Evolutionary conservation across 2,888 invertebrate species (phyloP).

Genomic region (Zele albiditarsus): DNA sequence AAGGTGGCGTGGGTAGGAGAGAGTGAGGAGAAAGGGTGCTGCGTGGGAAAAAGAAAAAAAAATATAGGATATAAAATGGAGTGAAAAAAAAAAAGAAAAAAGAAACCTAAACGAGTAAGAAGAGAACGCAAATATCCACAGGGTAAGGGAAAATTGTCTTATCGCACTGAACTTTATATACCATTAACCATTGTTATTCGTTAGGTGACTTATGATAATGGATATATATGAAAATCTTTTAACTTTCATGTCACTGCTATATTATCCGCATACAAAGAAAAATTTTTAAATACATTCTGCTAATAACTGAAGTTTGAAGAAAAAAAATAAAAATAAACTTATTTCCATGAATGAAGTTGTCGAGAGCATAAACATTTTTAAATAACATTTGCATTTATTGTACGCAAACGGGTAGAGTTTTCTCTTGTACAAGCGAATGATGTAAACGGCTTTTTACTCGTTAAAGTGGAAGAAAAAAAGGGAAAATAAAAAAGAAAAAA

Average conservation of each 20-base stretch:
- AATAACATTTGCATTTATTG: slow-evolving; percentile 11
- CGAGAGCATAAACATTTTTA: background rate
- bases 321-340: background rate
- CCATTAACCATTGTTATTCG: slow-evolving; percentile 22
- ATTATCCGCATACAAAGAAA: background rate
- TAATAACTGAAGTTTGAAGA: background rate
- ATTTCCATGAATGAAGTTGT: background rate
- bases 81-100: background rate
- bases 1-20: slow-evolving; percentile 22
- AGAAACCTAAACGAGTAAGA: background rate
- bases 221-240: slow-evolving; percentile 5
- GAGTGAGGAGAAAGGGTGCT: background rate
- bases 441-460: slow-evolving; percentile 26
- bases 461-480: slow-evolving; percentile 1
- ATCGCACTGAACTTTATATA: slow-evolving; percentile 21
- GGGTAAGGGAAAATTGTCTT: slow-evolving; percentile 32
- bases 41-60: background rate
- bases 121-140: slow-evolving; percentile 18
- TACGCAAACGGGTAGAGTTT: background rate
- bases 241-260: background rate
- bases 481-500: background rate
- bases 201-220: background rate
- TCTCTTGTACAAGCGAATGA: background rate
- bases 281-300: background rate
- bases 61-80: background rate